These are phyloP conservation scores for Chiloscyllium punctatum DNA, from an alignment of 2,797 vertebrate species.

Conservation along the genomic window DNA sequence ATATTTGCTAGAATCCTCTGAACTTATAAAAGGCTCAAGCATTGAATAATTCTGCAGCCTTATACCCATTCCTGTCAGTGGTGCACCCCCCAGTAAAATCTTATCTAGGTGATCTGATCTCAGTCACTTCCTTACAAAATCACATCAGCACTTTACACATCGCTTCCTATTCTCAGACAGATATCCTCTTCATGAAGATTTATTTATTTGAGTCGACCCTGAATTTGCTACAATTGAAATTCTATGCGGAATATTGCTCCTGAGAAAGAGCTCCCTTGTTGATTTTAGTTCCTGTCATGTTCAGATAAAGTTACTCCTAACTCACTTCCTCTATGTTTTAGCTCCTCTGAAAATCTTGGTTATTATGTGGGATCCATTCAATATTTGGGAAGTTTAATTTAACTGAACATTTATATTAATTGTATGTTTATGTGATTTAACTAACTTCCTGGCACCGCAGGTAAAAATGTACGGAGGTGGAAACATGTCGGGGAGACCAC, in stretches of 20 bases:
- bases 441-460: too few species aligned
- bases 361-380: too few species aligned
- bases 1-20: background rate
- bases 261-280: background rate
- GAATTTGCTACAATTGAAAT: background rate
- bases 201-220: background rate
- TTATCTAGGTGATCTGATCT: background rate
- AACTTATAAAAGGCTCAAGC: background rate
- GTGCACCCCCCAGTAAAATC: background rate
- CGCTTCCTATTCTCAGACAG: background rate
- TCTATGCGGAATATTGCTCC: background rate
- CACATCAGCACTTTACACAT: background rate
- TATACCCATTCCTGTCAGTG: background rate
- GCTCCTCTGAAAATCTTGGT: too few species aligned
- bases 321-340: too few species aligned
- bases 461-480: too few species aligned
- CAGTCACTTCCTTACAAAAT: background rate
- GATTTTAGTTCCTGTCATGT: too few species aligned
- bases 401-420: too few species aligned
- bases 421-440: too few species aligned
- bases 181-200: background rate
- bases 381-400: too few species aligned
- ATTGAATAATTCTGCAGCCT: background rate
- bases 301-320: too few species aligned
- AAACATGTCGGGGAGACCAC: too few species aligned